Percentiles rank a stretch among this genome's conserved stretches.
phyloP scores from a whole-genome alignment of 2,113 vertebrate genomes.

The Strigops habroptila region DNA sequence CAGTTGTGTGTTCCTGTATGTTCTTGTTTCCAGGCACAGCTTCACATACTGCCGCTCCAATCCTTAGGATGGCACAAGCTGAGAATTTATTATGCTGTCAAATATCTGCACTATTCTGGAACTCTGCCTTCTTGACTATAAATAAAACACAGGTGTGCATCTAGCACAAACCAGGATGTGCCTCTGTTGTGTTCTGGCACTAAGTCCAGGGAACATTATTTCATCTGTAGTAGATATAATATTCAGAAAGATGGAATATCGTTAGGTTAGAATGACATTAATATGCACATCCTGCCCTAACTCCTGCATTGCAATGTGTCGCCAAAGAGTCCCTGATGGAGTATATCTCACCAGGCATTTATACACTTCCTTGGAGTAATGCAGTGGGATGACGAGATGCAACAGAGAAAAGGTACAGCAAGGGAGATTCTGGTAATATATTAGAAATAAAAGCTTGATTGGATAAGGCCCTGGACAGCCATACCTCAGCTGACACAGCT shows the following conservation, averaged over 20 bases:
- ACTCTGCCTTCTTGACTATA: background rate
- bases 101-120: background rate
- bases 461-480: background rate
- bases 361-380: background rate
- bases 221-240: background rate
- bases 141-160: background rate
- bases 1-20: background rate
- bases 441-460: background rate
- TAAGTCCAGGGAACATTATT: background rate
- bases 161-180: background rate
- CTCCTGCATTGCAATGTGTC: background rate
- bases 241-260: background rate
- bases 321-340: background rate
- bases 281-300: background rate
- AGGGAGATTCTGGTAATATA: background rate
- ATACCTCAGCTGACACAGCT: background rate
- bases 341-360: background rate
- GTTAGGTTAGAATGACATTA: background rate
- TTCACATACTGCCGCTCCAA: background rate
- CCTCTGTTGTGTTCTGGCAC: background rate
- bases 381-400: fast-evolving
- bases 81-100: background rate
- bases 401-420: background rate
- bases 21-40: background rate
- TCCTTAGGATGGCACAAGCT: background rate